Evolutionary conservation across 2,797 vertebrate genomes (phyloP).

Genomic region (Phoxinus dragarum): DNA sequence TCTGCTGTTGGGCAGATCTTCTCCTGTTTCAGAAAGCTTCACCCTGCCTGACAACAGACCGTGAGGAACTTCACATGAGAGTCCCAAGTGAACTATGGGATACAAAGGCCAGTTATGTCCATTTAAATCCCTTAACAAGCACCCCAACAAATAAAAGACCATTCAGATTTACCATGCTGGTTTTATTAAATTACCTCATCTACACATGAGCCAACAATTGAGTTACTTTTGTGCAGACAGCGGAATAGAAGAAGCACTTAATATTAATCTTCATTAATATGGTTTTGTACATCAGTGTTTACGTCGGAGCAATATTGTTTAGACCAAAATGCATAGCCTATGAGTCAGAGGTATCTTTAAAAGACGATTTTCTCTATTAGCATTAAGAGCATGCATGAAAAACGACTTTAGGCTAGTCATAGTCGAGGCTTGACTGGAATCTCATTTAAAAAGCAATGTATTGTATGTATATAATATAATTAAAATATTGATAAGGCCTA

Average conservation of each 20-base stretch:
- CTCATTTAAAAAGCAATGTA: not conserved
- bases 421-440: not conserved
- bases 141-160: conserved; percentile 6
- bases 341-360: not conserved
- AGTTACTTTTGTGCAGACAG: conserved; percentile 33
- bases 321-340: not conserved
- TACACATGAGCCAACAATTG: conserved; percentile 8
- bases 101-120: conserved; percentile 48
- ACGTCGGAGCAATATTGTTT: not conserved
- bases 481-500: not conserved
- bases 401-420: not conserved
- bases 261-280: conserved; percentile 6
- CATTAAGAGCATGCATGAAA: not conserved
- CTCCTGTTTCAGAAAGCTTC: conserved; percentile 66
- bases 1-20: conserved; percentile 55
- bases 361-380: not conserved
- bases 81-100: conserved; percentile 24
- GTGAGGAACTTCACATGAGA: conserved; percentile 60
- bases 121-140: conserved; percentile 37
- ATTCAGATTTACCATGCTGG: not conserved
- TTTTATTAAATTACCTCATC: conserved; percentile 39
- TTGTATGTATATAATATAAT: not conserved
- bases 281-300: not conserved
- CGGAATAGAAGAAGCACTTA: not conserved
- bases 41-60: conserved; percentile 44